Base-by-base conservation (phyloP, 1,140 invertebrate genomes). In the Sarcophaga peregrina region DNA sequence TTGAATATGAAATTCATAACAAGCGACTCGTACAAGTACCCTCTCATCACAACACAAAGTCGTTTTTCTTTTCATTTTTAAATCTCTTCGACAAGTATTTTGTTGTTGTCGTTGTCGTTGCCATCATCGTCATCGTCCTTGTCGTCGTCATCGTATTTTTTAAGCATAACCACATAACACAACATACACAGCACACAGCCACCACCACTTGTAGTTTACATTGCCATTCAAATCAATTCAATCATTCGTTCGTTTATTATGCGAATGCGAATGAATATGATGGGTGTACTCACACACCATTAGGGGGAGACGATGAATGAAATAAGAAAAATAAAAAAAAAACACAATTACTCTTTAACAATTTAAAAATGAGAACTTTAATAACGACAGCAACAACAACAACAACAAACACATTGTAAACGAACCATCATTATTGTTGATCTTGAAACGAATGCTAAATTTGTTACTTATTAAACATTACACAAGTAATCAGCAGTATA, bases 1-100 rank as follows among this genome's bases (percentile, higher is more conserved):
- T 68, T 68, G 62, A 68, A 68, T 58, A 68, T 68, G 62, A 68
- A 68, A 68, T 9, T 68, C 25, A 68, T 68, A 25, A 68, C 62
- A 68, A 68, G 62, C 3, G 62, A 68, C 17, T 68, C n/a, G 17
- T 7, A 68, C 54, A 62, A 15, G 13, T 58, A n/a, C 54, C 25
- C 25, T 2, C 25, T 37, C 25, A 37, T 37, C 25, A 37, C 25
- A 37, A 37, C 25, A 37, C 25, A 37, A 37, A 37, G 25, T 37
- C 25, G 25, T 37, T 37, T 37, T 37, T 37, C 25, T 37, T 37
- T 37, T 37, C 25, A 37, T 37, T 37, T n/a, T 37, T 37, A 37
- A 37, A 37, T 37, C 25, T 37, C 25, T 37, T 37, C 25, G 1
- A 37, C 25, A 37, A 37, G 25, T 37, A 37, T 37, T 37, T 37